Evolutionary conservation across 2,888 invertebrate species (phyloP).

Genomic region (Penaeus monodon): DNA sequence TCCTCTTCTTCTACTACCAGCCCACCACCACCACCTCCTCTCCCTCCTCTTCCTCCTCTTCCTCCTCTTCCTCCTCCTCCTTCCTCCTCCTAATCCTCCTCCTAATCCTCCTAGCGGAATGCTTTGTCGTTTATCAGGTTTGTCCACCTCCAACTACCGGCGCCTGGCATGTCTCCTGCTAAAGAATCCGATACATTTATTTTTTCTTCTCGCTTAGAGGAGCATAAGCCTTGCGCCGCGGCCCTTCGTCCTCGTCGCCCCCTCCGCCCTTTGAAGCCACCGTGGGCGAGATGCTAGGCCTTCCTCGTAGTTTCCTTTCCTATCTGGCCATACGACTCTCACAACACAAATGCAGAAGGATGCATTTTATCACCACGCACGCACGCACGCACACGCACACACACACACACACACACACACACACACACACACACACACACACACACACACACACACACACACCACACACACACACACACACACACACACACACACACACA

Average conservation of each 20-base stretch:
- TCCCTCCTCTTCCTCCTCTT: background rate
- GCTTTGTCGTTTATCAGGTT: no score
- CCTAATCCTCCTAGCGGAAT: background rate
- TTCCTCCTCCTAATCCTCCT: background rate
- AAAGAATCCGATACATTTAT: no score
- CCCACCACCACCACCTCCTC: background rate
- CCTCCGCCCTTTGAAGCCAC: background rate
- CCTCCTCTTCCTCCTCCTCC: background rate
- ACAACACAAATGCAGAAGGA: no score
- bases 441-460: slow-evolving; percentile 16
- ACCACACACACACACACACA: slow-evolving; percentile 10
- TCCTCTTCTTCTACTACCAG: background rate
- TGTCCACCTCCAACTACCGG: no score
- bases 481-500: slow-evolving; percentile 8
- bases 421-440: slow-evolving; percentile 10
- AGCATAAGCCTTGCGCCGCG: no score
- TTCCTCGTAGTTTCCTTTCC: no score
- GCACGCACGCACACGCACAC: background rate
- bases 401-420: background rate
- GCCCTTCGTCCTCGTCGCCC: no score
- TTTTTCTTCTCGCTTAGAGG: no score
- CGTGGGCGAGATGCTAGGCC: no score
- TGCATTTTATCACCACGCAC: background rate
- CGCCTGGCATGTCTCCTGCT: no score
- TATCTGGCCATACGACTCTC: no score